Percentiles rank a stretch among this genome's conserved stretches.
phyloP scores from a whole-genome alignment of 2,113 vertebrate genomes.

The Antechinus flavipes region DNA sequence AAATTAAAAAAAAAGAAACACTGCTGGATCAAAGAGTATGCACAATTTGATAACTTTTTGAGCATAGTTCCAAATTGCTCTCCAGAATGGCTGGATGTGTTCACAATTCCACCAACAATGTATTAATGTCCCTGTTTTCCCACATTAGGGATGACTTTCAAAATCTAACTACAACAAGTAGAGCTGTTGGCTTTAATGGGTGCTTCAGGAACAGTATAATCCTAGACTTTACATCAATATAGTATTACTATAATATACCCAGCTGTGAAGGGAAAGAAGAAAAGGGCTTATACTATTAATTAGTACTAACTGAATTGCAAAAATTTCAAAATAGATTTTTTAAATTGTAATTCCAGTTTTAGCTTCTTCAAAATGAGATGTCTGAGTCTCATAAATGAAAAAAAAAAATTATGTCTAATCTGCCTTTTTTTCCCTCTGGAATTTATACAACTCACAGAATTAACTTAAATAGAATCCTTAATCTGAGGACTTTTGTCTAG shows the following conservation, averaged over 20 bases:
- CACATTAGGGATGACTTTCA: not conserved
- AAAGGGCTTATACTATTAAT: not conserved
- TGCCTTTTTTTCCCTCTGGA: constrained; percentile 1
- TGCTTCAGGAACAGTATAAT: not conserved
- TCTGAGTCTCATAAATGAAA: not conserved
- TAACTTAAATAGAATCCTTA: not conserved
- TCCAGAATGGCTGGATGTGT: too few relatives aligned
- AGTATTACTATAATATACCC: not conserved
- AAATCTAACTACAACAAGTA: not conserved
- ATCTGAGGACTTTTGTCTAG: not conserved
- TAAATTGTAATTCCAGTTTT: not conserved
- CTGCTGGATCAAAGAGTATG: too few relatives aligned
- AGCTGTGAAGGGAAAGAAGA: not conserved
- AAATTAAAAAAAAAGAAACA: too few relatives aligned
- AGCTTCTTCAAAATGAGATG: not conserved
- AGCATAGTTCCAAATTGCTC: too few relatives aligned
- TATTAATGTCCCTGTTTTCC: too few relatives aligned
- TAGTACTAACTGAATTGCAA: not conserved
- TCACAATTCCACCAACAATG: too few relatives aligned
- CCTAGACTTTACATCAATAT: not conserved
- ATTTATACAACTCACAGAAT: not conserved
- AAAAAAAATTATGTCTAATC: not conserved
- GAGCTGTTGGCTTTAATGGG: not conserved
- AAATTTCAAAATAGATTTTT: constrained; percentile 14
- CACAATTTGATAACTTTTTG: too few relatives aligned